These are phyloP conservation scores for Ailurus styani DNA, from an alignment of 2,113 vertebrate species.

Conservation along the genomic window DNA sequence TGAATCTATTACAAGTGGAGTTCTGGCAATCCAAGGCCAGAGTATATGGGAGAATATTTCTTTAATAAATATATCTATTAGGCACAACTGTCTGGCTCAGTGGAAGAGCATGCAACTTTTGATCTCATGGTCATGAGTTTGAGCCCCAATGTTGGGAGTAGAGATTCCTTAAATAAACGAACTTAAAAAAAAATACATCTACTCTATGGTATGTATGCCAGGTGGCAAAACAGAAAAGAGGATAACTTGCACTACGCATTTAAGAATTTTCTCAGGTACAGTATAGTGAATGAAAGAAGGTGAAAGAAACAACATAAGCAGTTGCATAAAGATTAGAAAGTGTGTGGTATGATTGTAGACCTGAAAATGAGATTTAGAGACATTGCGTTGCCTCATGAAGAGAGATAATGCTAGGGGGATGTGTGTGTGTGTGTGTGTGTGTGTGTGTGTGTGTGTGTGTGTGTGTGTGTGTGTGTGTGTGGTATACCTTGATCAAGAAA, in stretches of 20 bases:
- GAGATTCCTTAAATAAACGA: neutral
- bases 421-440: neutral
- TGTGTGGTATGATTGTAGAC: accelerated
- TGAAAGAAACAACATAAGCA: neutral
- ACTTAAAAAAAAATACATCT: neutral
- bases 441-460: neutral
- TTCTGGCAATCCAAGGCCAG: neutral
- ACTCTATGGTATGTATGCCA: neutral
- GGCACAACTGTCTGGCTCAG: neutral
- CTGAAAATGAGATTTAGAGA: neutral
- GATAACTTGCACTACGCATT: neutral
- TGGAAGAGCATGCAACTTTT: neutral
- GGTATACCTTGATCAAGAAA: neutral
- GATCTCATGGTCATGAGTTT: neutral
- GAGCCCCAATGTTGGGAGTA: neutral
- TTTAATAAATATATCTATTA: neutral
- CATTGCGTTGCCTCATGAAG: neutral
- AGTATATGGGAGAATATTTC: neutral
- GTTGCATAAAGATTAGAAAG: neutral
- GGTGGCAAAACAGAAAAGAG: neutral
- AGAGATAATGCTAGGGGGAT: neutral
- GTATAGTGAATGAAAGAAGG: neutral
- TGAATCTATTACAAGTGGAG: neutral
- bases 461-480: neutral
- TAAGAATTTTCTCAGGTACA: neutral